Base-by-base conservation (phyloP, 2,113 vertebrate species). In the Epinephelus cyanopodus region DNA sequence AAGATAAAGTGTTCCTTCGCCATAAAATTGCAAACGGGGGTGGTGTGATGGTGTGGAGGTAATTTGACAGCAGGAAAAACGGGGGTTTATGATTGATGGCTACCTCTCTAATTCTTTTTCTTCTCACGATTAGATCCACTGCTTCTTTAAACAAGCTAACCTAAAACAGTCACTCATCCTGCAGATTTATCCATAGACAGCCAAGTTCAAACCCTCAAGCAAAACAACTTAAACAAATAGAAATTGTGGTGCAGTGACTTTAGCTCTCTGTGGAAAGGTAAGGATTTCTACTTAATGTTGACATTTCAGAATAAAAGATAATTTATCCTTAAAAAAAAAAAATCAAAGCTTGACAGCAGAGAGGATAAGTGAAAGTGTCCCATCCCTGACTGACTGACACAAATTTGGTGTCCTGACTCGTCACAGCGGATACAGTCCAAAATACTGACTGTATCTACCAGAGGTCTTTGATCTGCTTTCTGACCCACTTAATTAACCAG, bases 401-500 rank as follows among this genome's bases (percentile, higher is more conserved):
- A 58, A 53, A 81, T 65, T 5, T 84, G 27, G 27, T 54, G 61
- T 54, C 56, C 52, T 68, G 42, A 67, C 48, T 60, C 11, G 0
- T 67, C 25, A 21, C 52, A 76, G 57, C 27, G 12, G 11, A 76
- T 63, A 1, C 18, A 42, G 60, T 74, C 72, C 29, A 37, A 77
- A 77, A 80, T 53, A 71, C 62, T 39, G 60, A 78, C 54, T 74
- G 12, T 18, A 67, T 85, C 73, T 58, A 74, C 14, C 65, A 64
- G 19, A 64, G 80, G 60, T 65, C 83, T 91, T 91, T 92, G 79
- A 93, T 92, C 78, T 77, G 37, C 76, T 76, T 78, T 79, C 79
- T 77, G 69, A 83, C 67, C 80, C 64, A 77, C 80, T 88, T 90
- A 85, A 92, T 86, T 83, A 89, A 83, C 77, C 76, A 82, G 79